phyloP scores from a whole-genome alignment of 2,113 vertebrate species.

The Thinocorus orbignyianus region DNA sequence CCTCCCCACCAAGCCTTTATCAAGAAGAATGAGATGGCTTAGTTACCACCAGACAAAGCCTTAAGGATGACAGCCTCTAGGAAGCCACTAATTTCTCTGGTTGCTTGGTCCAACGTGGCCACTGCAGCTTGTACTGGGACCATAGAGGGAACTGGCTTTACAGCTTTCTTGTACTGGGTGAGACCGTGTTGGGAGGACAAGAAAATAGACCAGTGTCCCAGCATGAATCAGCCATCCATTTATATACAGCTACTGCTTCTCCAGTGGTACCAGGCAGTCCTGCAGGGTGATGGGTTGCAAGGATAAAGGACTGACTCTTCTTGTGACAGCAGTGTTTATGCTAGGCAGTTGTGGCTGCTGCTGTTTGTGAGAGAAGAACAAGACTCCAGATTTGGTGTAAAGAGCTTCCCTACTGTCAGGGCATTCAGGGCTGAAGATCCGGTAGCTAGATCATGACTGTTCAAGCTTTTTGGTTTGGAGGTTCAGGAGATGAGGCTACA shows the following conservation, averaged over 20 bases:
- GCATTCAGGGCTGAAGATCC: not conserved
- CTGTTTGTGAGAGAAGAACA: not conserved
- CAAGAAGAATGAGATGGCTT: not conserved
- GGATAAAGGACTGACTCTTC: constrained; percentile 29
- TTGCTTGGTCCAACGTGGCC: not conserved
- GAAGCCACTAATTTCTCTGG: not conserved
- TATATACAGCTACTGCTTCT: not conserved
- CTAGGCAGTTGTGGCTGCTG: not conserved
- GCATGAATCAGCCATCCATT: constrained; percentile 33
- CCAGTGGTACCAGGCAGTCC: constrained; percentile 52
- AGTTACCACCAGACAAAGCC: not conserved
- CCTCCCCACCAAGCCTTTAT: not conserved
- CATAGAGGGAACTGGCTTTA: not conserved
- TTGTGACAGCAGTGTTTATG: not conserved
- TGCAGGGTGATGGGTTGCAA: not conserved
- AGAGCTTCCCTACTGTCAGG: not conserved
- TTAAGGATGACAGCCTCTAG: not conserved
- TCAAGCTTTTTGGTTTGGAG: not conserved
- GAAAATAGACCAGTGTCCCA: constrained; percentile 52
- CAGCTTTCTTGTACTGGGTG: not conserved
- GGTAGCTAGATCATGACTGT: not conserved
- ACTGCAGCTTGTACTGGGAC: not conserved
- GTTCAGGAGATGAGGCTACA: not conserved
- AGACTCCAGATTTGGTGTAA: not conserved
- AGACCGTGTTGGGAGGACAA: not conserved